Base-by-base conservation (phyloP, 2,797 vertebrate species). In the Etheostoma nigrum region DNA sequence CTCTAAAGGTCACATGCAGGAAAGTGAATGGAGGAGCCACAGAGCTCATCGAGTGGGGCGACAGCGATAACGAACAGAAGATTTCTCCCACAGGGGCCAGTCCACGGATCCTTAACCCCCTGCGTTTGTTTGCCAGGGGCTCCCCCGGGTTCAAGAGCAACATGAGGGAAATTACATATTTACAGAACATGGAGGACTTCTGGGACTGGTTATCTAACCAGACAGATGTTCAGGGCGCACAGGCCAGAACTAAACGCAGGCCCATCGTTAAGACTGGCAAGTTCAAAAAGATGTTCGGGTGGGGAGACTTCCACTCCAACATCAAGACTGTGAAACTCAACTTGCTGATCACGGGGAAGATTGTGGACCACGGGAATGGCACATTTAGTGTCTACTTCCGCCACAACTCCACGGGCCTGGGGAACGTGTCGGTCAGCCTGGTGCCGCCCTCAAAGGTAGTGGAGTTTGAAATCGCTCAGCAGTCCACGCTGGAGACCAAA, bases 251-350 rank as follows among this genome's bases (percentile, higher is more conserved):
- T 96, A 99, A 99, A 86, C 97, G 98, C 90, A 95, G 98, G 82
- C 98, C 98, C 81, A 99, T 99, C 77, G 98, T 99, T 67, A 99
- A 99, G 95, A 99, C 98, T 8, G 98, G 98, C 75, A 99, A 99
- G 92, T 99, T 99, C 95, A 99, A 99, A 94, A 99, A 99, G 88
- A 99, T 99, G 98, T 99, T 99, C 42, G 98, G 98, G 63, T 99
- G 98, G 98, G 98, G 98, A 0, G 98, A 99, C 93, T 99, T 99
- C 90, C 97, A 99, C 92, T 99, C 98, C 81, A 99, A 99, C 93
- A 99, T 99, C 93, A 99, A 99, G 94, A 99, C 98, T 58, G 96
- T 99, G 72, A 99, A 99, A 89, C 95, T 99, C 85, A 99, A 99
- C 91, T 96, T 99, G 36, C 95, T 99, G 79, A 99, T 99, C 93